These are phyloP conservation scores for Apocrypta bakeri DNA, from an alignment of 1,140 invertebrate species.

Conservation along the genomic window DNA sequence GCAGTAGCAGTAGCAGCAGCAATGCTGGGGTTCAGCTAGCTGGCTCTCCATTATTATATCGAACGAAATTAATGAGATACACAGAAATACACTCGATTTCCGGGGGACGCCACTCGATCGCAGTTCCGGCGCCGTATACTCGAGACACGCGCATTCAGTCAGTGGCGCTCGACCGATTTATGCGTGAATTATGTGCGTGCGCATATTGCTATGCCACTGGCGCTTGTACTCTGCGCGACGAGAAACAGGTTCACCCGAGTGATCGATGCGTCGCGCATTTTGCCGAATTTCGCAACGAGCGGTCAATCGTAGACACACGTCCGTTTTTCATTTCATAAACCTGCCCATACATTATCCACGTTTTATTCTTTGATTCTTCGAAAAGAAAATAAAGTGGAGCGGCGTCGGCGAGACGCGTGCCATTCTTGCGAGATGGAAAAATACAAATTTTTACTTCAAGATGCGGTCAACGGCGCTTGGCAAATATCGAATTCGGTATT, in stretches of 20 bases:
- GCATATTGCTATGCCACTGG: neutral
- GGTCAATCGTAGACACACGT: neutral
- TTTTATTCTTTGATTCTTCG: neutral
- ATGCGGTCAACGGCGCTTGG: too few relatives aligned
- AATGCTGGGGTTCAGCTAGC: neutral
- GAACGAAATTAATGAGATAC: constrained; percentile 75
- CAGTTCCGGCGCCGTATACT: constrained; percentile 54
- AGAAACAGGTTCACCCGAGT: constrained; percentile 15
- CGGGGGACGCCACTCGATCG: constrained; percentile 52
- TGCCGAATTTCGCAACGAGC: neutral
- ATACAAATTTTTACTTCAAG: too few relatives aligned
- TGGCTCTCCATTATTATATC: constrained; percentile 71
- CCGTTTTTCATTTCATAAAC: neutral
- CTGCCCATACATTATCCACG: neutral
- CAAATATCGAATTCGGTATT: too few relatives aligned
- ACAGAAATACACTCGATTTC: constrained; percentile 74
- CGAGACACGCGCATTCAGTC: constrained; percentile 22
- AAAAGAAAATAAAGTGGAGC: neutral
- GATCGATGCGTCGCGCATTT: constrained; percentile 21
- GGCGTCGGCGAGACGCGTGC: too few relatives aligned
- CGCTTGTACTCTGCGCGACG: neutral
- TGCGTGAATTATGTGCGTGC: constrained; percentile 47
- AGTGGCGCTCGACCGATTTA: constrained; percentile 34
- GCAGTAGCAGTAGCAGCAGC: neutral
- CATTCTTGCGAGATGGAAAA: too few relatives aligned